Percentiles rank a stretch among this genome's conserved stretches.
Evolutionary conservation across 2,113 vertebrate species (phyloP).

Genomic region (Clarias batrachus): DNA sequence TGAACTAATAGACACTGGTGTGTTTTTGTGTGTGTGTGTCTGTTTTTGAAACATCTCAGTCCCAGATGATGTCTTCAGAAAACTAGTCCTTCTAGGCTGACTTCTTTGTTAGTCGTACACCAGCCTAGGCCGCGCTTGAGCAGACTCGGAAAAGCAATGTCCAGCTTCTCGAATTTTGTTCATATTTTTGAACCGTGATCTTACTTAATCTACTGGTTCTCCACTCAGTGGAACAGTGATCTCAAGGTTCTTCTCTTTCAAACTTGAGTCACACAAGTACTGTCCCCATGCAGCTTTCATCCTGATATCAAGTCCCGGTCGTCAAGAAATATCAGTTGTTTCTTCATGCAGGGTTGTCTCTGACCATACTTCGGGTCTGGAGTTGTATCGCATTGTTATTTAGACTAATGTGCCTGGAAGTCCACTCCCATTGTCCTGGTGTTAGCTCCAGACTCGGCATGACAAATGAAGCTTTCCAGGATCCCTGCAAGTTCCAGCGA

Average conservation of each 20-base stretch:
- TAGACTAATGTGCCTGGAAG: conserved; percentile 54
- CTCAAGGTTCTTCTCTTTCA: neutral
- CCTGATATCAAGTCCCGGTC: neutral
- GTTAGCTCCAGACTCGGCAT: conserved; percentile 56
- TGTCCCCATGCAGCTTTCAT: neutral
- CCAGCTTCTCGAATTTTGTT: neutral
- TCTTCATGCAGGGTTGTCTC: conserved; percentile 6
- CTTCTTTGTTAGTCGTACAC: neutral
- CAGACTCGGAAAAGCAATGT: neutral
- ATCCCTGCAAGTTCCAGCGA: neutral
- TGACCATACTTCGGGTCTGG: neutral
- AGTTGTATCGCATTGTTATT: conserved; percentile 51
- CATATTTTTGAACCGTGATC: neutral
- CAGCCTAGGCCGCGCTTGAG: neutral
- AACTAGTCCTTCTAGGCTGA: neutral
- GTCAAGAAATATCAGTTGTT: conserved; percentile 38
- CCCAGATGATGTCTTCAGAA: neutral
- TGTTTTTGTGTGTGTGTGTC: neutral
- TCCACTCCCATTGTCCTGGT: conserved; percentile 48
- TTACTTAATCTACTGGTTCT: neutral
- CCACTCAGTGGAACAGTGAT: neutral
- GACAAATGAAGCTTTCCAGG: conserved; percentile 66
- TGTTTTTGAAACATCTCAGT: neutral
- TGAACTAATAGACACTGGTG: neutral
- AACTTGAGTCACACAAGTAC: neutral